A percentile compares a stretch with the other conserved stretches of the same genome.
These are phyloP conservation scores for Anguilla megastoma DNA, from an alignment of 2,797 vertebrate genomes.

Conservation along the genomic window DNA sequence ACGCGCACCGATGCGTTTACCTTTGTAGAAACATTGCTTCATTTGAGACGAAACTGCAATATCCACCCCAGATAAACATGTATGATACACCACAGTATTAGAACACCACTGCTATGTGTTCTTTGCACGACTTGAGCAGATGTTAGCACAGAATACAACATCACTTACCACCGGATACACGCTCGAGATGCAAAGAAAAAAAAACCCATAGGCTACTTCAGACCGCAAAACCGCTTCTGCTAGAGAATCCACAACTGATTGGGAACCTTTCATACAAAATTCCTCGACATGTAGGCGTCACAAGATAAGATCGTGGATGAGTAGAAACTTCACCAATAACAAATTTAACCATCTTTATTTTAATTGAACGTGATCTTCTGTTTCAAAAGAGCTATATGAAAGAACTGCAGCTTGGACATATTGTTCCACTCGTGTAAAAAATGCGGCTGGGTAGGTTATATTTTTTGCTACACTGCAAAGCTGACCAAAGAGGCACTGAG, in stretches of 20 bases:
- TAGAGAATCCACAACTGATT: constrained; percentile 5
- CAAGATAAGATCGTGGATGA: neutral
- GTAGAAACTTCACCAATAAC: neutral
- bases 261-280: neutral
- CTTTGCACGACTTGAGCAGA: neutral
- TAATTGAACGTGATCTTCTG: neutral
- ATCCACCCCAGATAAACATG: neutral
- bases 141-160: neutral
- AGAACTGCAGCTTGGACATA: neutral
- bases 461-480: neutral
- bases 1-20: neutral
- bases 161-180: neutral
- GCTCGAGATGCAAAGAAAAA: neutral
- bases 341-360: neutral
- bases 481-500: constrained; percentile 8
- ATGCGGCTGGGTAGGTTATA: constrained; percentile 13
- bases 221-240: neutral
- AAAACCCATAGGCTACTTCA: neutral
- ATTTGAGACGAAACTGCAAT: neutral
- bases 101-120: neutral
- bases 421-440: neutral
- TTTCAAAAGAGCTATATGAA: neutral
- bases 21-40: neutral
- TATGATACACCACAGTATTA: neutral
- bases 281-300: constrained; percentile 15